Evolutionary conservation across 2,113 vertebrate genomes (phyloP).

Genomic region (Poecile atricapillus): DNA sequence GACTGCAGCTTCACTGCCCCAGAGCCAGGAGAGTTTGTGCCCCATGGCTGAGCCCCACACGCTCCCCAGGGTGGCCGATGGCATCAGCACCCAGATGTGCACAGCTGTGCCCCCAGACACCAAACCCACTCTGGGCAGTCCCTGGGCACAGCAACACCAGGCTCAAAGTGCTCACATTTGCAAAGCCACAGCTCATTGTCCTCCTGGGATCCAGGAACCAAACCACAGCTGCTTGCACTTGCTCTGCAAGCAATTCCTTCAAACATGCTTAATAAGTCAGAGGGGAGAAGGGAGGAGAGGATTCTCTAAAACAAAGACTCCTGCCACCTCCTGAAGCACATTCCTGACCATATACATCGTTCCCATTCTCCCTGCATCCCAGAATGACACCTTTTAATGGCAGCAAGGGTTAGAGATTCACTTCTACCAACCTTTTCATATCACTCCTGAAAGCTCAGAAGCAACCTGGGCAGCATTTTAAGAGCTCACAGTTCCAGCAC

Average conservation of each 20-base stretch:
- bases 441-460: neutral
- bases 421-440: neutral
- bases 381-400: neutral
- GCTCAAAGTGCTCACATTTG: neutral
- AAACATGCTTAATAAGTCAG: neutral
- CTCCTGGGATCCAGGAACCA: neutral
- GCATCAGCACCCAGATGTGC: neutral
- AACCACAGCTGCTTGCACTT: neutral
- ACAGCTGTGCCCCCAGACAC: neutral
- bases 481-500: neutral
- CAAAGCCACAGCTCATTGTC: neutral
- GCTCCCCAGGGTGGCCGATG: neutral
- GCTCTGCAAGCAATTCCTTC: neutral
- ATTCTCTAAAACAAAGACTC: neutral
- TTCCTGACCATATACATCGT: neutral
- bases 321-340: neutral
- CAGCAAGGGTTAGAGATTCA: neutral
- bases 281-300: neutral
- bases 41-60: accelerated
- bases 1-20: neutral
- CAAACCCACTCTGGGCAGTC: accelerated
- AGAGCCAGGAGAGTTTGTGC: neutral
- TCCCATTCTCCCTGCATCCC: neutral
- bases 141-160: neutral
- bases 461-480: slow-evolving; percentile 1